Conservation (phyloP, 2,113 vertebrate species). For the Diphyllodes magnificus region DNA sequence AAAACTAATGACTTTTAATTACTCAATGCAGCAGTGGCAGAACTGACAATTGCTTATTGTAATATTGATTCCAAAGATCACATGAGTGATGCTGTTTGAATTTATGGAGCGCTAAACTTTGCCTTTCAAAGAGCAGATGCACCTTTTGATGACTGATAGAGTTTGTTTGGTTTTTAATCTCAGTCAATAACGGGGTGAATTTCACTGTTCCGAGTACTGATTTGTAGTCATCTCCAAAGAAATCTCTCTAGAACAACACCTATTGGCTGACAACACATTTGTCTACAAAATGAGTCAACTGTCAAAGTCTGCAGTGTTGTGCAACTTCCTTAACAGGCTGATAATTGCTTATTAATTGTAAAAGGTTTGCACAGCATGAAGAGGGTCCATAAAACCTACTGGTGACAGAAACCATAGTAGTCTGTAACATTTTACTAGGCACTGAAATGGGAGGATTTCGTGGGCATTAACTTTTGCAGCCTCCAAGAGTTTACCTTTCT, state of each 20-base stretch:
- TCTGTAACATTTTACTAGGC: neutral
- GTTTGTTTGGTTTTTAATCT: neutral
- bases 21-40: constrained; percentile 16
- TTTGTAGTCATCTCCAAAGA: neutral
- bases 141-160: neutral
- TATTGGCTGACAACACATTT: neutral
- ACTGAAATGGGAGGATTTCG: neutral
- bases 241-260: neutral
- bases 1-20: constrained; percentile 40
- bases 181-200: neutral
- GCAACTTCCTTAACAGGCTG: neutral
- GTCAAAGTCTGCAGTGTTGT: neutral
- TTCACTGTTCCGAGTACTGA: neutral
- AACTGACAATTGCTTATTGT: constrained; percentile 44
- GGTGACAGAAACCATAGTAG: neutral
- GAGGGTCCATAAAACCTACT: neutral
- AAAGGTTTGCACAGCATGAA: neutral
- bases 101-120: neutral
- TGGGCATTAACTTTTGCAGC: neutral
- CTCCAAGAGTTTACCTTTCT: neutral
- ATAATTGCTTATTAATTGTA: neutral
- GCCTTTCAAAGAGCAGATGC: neutral
- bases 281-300: neutral
- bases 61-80: constrained; percentile 29
- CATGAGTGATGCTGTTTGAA: neutral